Percentiles rank a stretch among this genome's conserved stretches.
phyloP scores from a whole-genome alignment of 2,888 invertebrate species.

The Physocephala rufipes region DNA sequence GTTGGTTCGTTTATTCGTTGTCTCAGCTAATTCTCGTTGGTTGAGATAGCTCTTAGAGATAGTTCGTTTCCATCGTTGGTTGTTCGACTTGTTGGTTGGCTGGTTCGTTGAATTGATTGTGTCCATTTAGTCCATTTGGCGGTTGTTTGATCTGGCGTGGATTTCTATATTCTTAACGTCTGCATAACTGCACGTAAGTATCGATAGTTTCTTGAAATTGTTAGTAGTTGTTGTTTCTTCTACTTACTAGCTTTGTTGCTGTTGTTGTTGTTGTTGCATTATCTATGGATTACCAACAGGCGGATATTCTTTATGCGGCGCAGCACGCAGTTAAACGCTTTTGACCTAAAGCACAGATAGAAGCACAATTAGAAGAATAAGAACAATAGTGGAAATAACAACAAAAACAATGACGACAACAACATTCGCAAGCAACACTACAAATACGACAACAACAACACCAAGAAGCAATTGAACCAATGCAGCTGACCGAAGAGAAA shows the following conservation, averaged over 20 bases:
- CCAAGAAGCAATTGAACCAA: not conserved
- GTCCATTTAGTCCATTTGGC: not conserved
- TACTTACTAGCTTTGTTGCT: no score
- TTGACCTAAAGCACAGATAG: conserved; percentile 32
- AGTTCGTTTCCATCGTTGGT: not conserved
- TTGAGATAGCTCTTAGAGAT: not conserved
- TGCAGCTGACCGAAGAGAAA: not conserved
- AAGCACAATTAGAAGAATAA: not conserved
- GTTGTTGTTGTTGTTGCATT: no score
- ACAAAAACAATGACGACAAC: conserved; percentile 1
- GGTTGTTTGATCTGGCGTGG: not conserved
- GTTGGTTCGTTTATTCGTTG: no score
- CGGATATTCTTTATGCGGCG: conserved; percentile 18
- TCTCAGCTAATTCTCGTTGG: no score
- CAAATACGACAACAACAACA: not conserved
- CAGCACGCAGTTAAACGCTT: conserved; percentile 29
- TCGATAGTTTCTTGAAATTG: conserved; percentile 3
- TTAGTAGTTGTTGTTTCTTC: not conserved
- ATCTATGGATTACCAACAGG: conserved; percentile 27
- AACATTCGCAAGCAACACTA: not conserved
- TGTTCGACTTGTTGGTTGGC: not conserved
- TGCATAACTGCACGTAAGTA: conserved; percentile 19
- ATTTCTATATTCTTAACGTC: not conserved
- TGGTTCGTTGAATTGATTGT: not conserved
- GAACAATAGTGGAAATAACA: not conserved